Percentiles rank a stretch among this genome's conserved stretches.
phyloP scores from a whole-genome alignment of 2,888 invertebrate species.

The Dioctria linearis region DNA sequence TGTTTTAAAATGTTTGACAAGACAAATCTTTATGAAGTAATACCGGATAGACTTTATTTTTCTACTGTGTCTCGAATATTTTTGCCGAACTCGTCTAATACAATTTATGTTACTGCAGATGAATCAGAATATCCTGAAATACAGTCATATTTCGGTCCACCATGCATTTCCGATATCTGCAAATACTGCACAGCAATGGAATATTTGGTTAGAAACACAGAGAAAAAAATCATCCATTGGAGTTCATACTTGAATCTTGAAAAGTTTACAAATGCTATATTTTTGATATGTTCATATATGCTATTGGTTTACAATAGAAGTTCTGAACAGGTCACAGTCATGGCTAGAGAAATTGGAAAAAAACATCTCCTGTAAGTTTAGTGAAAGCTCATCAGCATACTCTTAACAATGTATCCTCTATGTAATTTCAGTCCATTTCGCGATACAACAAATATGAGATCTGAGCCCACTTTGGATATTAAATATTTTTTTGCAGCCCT shows the following conservation, averaged over 20 bases:
- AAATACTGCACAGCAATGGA: constrained; percentile 85
- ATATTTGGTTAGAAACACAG: constrained; percentile 78
- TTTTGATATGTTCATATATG: constrained; percentile 86
- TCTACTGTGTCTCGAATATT: constrained; percentile 78
- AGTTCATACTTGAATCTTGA: constrained; percentile 79
- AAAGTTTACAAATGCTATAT: constrained; percentile 89
- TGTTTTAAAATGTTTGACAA: too few relatives aligned
- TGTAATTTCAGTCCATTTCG: constrained; percentile 61
- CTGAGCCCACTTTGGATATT: constrained; percentile 39
- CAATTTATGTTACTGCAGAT: constrained; percentile 85
- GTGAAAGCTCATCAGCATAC: neutral
- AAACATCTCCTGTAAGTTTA: neutral
- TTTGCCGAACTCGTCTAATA: constrained; percentile 77
- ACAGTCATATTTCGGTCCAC: constrained; percentile 91
- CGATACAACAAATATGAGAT: constrained; percentile 67
- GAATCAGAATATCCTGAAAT: constrained; percentile 73
- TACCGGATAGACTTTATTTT: constrained; percentile 83
- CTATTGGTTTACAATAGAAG: constrained; percentile 74
- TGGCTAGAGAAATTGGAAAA: neutral
- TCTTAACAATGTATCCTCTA: constrained; percentile 1
- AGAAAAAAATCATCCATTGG: constrained; percentile 84
- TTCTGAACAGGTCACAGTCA: neutral
- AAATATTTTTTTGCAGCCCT: constrained; percentile 74
- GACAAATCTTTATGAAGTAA: constrained; percentile 67
- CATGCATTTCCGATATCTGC: constrained; percentile 89